Percentiles rank a stretch among this genome's conserved stretches.
phyloP scores from a whole-genome alignment of 2,888 invertebrate species.

The Drosophila mimetica region DNA sequence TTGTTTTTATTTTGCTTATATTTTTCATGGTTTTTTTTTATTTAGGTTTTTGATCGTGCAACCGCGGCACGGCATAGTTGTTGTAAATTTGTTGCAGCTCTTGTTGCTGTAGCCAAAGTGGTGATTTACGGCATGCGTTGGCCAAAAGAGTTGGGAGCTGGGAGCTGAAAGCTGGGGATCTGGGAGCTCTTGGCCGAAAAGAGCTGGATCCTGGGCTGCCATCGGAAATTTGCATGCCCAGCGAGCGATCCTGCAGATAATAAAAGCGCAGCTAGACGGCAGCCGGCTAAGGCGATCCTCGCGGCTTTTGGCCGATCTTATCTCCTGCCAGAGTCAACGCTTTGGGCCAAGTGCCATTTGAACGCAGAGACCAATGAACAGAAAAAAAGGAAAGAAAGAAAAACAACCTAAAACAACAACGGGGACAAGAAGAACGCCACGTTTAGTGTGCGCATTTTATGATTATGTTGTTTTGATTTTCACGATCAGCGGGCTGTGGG shows the following conservation, averaged over 20 bases:
- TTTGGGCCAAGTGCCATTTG: slow-evolving; percentile 78
- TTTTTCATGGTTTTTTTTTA: slow-evolving; percentile 5
- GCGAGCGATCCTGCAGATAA: slow-evolving; percentile 79
- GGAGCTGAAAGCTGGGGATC: not conserved
- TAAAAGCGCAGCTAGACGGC: slow-evolving; percentile 57
- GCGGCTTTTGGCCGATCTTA: slow-evolving; percentile 69
- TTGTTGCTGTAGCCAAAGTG: slow-evolving; percentile 61
- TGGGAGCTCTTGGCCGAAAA: slow-evolving; percentile 5
- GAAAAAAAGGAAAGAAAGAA: slow-evolving; percentile 26
- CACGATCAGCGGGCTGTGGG: slow-evolving; percentile 73
- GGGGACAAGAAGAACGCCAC: slow-evolving; percentile 65
- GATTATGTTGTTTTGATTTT: slow-evolving; percentile 80
- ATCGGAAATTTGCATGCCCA: slow-evolving; percentile 80
- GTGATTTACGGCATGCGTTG: slow-evolving; percentile 81
- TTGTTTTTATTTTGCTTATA: slow-evolving; percentile 14
- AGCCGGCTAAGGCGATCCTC: slow-evolving; percentile 38
- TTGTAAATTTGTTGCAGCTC: slow-evolving; percentile 80
- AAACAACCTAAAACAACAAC: slow-evolving; percentile 47
- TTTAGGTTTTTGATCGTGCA: slow-evolving; percentile 56
- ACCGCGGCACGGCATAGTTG: slow-evolving; percentile 74
- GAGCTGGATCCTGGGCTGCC: slow-evolving; percentile 51
- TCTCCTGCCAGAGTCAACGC: slow-evolving; percentile 75
- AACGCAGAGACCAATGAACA: slow-evolving; percentile 75
- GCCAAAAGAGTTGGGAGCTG: slow-evolving; percentile 36
- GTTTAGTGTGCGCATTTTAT: slow-evolving; percentile 80